Evolutionary conservation across 2,888 invertebrate genomes (phyloP).

Genomic region (Metellina segmentata): DNA sequence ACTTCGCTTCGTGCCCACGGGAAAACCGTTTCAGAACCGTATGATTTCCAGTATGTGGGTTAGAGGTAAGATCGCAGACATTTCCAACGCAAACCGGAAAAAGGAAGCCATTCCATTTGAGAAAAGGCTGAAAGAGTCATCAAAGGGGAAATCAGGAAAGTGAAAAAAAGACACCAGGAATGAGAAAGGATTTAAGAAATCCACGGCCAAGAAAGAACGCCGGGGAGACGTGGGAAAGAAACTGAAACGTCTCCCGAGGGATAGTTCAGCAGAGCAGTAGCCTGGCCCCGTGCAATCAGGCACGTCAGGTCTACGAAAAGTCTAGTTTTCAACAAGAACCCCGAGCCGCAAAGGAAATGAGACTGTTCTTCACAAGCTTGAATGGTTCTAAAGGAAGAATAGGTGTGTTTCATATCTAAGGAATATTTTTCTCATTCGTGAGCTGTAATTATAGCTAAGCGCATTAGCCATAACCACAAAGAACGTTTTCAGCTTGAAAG

Average conservation of each 20-base stretch:
- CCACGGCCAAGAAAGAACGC: background rate
- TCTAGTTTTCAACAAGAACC: background rate
- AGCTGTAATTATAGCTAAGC: too few relatives aligned
- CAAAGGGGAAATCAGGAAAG: conserved; percentile 19
- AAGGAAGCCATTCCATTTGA: background rate
- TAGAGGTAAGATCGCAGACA: background rate
- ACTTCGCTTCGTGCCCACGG: background rate
- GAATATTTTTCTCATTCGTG: background rate
- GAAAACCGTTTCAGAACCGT: background rate
- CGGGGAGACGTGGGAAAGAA: background rate
- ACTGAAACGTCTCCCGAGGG: background rate
- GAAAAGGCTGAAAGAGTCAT: conserved; percentile 20
- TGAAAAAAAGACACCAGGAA: conserved; percentile 2
- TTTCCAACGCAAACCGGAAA: background rate
- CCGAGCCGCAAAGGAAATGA: background rate
- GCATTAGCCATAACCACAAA: too few relatives aligned
- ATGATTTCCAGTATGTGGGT: background rate
- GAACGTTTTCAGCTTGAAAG: too few relatives aligned
- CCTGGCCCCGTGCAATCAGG: background rate
- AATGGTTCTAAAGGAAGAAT: background rate
- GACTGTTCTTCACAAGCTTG: background rate
- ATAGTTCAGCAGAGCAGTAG: background rate
- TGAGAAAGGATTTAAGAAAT: conserved; percentile 25
- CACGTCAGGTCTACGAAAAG: background rate
- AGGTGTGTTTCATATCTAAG: background rate